Conservation (phyloP, 2,888 invertebrate species). For the Xestoiulus laeticollis region DNA sequence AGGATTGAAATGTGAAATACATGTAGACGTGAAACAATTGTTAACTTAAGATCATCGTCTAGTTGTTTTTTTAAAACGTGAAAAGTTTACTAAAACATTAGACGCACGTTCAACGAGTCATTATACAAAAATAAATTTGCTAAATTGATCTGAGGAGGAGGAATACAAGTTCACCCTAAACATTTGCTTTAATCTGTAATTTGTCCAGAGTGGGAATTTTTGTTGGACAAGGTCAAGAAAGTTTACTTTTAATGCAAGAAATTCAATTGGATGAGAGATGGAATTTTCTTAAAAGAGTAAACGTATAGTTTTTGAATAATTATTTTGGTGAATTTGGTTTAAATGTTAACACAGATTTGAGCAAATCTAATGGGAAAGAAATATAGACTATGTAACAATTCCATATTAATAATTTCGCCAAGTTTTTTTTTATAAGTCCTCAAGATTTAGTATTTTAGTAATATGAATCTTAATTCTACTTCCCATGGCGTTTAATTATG, state of each 20-base stretch:
- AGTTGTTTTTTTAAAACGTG: not conserved
- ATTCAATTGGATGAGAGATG: not conserved
- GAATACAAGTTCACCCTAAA: not conserved
- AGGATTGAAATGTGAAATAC: slow-evolving; percentile 13
- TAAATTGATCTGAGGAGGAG: not conserved
- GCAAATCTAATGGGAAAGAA: too few species aligned
- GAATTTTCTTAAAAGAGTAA: not conserved
- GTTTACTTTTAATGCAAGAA: not conserved
- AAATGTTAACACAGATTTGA: not conserved
- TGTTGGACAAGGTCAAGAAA: not conserved
- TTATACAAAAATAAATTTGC: not conserved
- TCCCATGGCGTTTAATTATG: too few species aligned
- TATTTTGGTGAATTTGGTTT: not conserved
- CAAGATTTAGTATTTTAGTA: too few species aligned
- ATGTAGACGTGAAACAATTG: not conserved
- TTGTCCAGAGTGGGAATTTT: not conserved
- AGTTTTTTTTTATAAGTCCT: too few species aligned
- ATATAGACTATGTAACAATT: too few species aligned
- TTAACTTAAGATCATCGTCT: not conserved
- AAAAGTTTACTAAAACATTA: not conserved
- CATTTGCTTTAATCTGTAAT: not conserved
- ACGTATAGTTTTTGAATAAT: not conserved
- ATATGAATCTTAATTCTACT: too few species aligned
- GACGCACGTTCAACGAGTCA: not conserved
- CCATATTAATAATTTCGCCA: too few species aligned